Evolutionary conservation across 2,888 invertebrate species (phyloP).

Genomic region (Aphidoletes aphidimyza): DNA sequence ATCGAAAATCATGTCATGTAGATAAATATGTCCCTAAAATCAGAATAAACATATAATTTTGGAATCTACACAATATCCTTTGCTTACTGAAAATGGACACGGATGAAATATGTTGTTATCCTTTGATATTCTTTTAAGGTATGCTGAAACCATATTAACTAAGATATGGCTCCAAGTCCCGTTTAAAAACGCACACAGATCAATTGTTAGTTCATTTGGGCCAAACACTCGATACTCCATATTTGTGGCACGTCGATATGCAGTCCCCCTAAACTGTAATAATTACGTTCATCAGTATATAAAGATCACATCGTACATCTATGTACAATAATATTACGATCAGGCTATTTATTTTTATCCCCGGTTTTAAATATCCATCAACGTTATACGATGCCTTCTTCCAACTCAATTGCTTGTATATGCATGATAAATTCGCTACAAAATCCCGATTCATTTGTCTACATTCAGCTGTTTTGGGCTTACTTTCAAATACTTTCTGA

Average conservation of each 20-base stretch:
- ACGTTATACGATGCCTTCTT: neutral
- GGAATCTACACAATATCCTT: neutral
- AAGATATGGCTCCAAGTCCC: neutral
- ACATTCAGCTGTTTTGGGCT: neutral
- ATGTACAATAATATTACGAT: neutral
- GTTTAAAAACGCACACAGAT: neutral
- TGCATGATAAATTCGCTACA: neutral
- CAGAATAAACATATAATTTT: too few relatives aligned
- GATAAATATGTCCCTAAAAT: neutral
- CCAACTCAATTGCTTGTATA: neutral
- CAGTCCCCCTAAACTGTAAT: neutral
- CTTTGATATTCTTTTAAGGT: neutral
- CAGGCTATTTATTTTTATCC: neutral
- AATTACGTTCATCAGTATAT: too few relatives aligned
- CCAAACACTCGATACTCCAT: slow-evolving; percentile 8
- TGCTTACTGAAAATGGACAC: neutral
- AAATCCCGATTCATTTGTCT: neutral
- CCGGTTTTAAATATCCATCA: neutral
- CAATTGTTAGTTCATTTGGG: neutral
- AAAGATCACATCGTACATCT: neutral
- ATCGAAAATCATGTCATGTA: neutral
- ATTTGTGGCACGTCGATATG: neutral
- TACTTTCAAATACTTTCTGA: neutral
- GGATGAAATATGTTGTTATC: neutral
- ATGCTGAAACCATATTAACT: neutral